Conservation (phyloP, 1,140 invertebrate genomes). For the fruit fly (Drosophila melanogaster) region DNA sequence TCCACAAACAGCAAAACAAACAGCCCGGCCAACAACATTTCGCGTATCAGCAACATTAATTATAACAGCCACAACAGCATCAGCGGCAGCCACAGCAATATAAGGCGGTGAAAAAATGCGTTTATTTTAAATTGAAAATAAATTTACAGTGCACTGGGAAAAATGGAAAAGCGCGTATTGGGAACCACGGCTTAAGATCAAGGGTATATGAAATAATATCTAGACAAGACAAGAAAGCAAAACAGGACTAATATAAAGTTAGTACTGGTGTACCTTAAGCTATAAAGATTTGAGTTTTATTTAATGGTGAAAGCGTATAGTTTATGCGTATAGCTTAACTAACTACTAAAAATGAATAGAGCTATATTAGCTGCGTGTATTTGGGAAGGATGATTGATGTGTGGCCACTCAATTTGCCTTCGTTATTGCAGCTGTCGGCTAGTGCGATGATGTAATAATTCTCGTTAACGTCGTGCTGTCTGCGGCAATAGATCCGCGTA, state of each 20-base stretch:
- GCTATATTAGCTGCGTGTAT: slow-evolving; percentile 1
- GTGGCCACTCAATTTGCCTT: slow-evolving; percentile 49
- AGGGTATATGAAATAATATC: slow-evolving; percentile 8
- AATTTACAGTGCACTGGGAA: slow-evolving; percentile 49
- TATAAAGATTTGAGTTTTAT: too few relatives aligned
- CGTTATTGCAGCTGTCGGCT: slow-evolving; percentile 19
- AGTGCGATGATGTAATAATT: slow-evolving; percentile 57
- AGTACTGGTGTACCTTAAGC: too few relatives aligned
- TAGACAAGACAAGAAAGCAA: neutral
- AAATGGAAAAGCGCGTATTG: neutral
- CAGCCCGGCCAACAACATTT: slow-evolving; percentile 57
- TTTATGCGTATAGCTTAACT: neutral
- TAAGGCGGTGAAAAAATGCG: slow-evolving; percentile 64
- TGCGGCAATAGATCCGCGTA: slow-evolving; percentile 37
- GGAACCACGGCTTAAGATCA: neutral
- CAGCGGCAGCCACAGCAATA: slow-evolving; percentile 36
- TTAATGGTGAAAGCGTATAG: slow-evolving; percentile 4
- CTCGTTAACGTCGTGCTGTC: slow-evolving; percentile 62
- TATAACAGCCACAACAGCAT: slow-evolving; percentile 68
- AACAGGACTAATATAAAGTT: neutral
- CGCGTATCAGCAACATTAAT: slow-evolving; percentile 80
- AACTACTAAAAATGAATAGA: slow-evolving; percentile 1
- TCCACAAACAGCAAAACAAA: slow-evolving; percentile 33
- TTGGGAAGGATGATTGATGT: slow-evolving; percentile 50
- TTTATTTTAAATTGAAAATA: slow-evolving; percentile 65